phyloP scores from a whole-genome alignment of 2,113 vertebrate genomes.

The Prietella phreatophila region DNA sequence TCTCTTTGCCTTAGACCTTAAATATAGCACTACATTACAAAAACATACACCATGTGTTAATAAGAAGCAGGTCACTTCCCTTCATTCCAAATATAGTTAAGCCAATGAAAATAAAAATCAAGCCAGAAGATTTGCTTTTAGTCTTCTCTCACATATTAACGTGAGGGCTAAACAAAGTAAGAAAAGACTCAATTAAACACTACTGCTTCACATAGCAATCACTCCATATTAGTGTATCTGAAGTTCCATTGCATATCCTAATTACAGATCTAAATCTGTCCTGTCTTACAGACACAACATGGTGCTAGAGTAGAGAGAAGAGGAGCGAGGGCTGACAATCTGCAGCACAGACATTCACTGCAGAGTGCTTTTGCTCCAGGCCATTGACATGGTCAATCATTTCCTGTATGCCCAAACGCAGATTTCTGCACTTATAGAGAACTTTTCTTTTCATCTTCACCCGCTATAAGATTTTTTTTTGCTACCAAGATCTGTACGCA shows the following conservation, averaged over 20 bases:
- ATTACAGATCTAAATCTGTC: not conserved
- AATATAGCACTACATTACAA: not conserved
- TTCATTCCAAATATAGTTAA: not conserved
- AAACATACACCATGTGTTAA: not conserved
- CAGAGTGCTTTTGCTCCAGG: not conserved
- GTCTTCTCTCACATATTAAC: not conserved
- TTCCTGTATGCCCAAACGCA: not conserved
- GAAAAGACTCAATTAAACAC: not conserved
- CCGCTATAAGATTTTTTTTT: not conserved
- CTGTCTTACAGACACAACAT: not conserved
- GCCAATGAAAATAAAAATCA: not conserved
- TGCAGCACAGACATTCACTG: not conserved
- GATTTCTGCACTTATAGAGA: not conserved
- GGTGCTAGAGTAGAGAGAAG: not conserved
- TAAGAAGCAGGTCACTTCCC: not conserved
- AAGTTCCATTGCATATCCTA: not conserved
- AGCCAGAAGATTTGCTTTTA: not conserved
- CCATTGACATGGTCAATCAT: not conserved
- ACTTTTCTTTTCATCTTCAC: not conserved
- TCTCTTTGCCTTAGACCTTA: not conserved
- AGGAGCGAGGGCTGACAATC: constrained; percentile 5
- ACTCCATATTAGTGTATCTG: not conserved
- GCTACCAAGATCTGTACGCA: not conserved
- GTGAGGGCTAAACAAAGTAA: not conserved
- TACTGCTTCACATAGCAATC: not conserved